phyloP scores from a whole-genome alignment of 2,797 vertebrate genomes.

The Salmo trutta region DNA sequence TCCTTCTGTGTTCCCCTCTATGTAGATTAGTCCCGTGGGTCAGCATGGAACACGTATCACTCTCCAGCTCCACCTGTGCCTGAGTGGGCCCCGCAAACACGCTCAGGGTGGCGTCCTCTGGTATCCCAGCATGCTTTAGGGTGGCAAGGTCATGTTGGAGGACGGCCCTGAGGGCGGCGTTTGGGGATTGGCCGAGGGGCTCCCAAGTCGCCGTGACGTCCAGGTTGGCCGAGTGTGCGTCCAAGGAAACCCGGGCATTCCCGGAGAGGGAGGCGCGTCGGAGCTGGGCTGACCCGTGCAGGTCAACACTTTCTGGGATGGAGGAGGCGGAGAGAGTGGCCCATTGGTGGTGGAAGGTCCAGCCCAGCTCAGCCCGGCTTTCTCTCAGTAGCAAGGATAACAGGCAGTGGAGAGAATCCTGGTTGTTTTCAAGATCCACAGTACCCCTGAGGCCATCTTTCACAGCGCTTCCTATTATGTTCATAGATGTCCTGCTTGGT shows the following conservation, averaged over 20 bases:
- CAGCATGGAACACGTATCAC: conserved; percentile 45
- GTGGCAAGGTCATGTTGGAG: conserved; percentile 40
- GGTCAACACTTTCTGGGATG: conserved; percentile 52
- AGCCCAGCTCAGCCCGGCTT: conserved; percentile 37
- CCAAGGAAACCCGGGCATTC: conserved; percentile 25
- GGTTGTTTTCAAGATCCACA: conserved; percentile 45
- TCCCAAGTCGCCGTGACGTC: conserved; percentile 37
- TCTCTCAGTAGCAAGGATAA: conserved; percentile 33
- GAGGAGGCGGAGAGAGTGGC: conserved; percentile 31
- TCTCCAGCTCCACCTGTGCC: conserved; percentile 45
- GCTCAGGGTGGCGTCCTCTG: conserved; percentile 26
- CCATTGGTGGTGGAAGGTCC: conserved; percentile 54
- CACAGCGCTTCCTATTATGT: conserved; percentile 35
- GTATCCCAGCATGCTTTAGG: conserved; percentile 20
- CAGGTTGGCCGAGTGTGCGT: conserved; percentile 30
- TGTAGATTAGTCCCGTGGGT: conserved; percentile 35
- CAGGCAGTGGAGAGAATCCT: conserved; percentile 38
- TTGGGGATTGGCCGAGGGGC: background rate
- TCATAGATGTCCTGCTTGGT: conserved; percentile 36
- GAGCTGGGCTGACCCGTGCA: conserved; percentile 40
- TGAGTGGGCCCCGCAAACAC: conserved; percentile 4
- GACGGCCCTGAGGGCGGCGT: conserved; percentile 21
- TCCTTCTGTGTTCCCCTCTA: conserved; percentile 29
- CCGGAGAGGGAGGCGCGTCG: conserved; percentile 42
- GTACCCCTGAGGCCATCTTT: conserved; percentile 36